Base-by-base conservation (phyloP, 2,113 vertebrate genomes). In the Helogale parvula region DNA sequence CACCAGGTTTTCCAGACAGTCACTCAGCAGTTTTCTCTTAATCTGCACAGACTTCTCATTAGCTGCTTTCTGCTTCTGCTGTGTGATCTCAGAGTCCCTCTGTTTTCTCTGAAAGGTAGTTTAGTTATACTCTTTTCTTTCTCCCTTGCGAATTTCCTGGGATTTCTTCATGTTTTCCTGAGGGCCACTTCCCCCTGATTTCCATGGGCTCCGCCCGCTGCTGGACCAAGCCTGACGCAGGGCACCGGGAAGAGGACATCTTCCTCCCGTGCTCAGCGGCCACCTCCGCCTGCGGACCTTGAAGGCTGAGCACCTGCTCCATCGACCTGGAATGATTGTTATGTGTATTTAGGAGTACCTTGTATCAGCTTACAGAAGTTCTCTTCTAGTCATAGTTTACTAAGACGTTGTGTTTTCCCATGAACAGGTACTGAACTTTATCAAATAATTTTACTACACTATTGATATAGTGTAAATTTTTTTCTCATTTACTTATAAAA, bases 11-110 rank as follows among this genome's bases (percentile, higher is more conserved):
- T 97, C 96, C 95, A 63, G 76, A 94, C 7, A 77, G 9, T 0
- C 0, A 35, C 84, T 84, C 80, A 38, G 98, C 97, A 98, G 95
- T 98, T 98, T 89, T 95, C 85, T 97, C 92, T 98, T 82, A 93
- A 93, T 66, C 96, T 98, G 98, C 88, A 98, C 31, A 93, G 98
- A 98, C 63, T 98, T 99, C 74, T 76, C 98, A 95, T 99, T 98
- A 83, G 98, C 98, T 0, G 97, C 98, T 91, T 98, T 99, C 95
- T 99, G 98, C 89, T 99, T 99, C 84, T 98, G 98, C 89, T 98
- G 98, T 98, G 98, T 99, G 54, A 98, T 98, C 98, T 99, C 98
- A 97, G 98, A 98, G 92, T 98, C 98, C 90, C 74, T 77, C 41
- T 5, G 41, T 41, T 77, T 47, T 11, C 74, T 31, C 41, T 47